phyloP scores from a whole-genome alignment of 2,888 invertebrate species.

The Dorcus parallelipipedus region DNA sequence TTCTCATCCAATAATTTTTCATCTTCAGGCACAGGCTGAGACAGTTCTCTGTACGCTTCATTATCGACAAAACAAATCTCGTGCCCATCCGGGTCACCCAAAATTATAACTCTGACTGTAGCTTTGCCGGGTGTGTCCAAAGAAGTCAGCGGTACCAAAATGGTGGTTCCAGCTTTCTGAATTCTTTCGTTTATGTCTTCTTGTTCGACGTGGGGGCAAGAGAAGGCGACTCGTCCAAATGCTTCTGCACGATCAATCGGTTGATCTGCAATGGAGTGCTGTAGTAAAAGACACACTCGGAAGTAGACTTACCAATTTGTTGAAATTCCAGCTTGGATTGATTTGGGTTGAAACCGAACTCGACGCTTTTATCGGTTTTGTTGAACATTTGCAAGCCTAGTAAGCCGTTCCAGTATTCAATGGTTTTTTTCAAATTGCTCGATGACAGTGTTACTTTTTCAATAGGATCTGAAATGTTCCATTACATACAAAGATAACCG shows the following conservation, averaged over 20 bases:
- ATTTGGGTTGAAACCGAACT: conserved; percentile 68
- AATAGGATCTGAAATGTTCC: conserved; percentile 64
- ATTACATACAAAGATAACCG: not conserved
- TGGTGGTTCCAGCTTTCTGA: conserved; percentile 65
- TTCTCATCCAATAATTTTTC: conserved; percentile 75
- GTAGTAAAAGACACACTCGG: not conserved
- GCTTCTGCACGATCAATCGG: conserved; percentile 81
- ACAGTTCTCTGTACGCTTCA: conserved; percentile 86
- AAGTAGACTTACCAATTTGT: conserved; percentile 60
- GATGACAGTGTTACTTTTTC: conserved; percentile 75
- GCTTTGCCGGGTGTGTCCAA: conserved; percentile 97
- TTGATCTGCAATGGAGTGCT: conserved; percentile 47
- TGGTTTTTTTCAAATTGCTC: conserved; percentile 70
- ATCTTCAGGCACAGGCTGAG: conserved; percentile 79
- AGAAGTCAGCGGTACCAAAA: conserved; percentile 86
- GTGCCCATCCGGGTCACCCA: conserved; percentile 95
- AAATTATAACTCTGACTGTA: conserved; percentile 91
- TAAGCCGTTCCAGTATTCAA: conserved; percentile 81
- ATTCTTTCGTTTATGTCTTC: conserved; percentile 73
- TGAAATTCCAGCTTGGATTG: conserved; percentile 77
- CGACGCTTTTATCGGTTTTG: conserved; percentile 56
- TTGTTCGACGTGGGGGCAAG: conserved; percentile 76
- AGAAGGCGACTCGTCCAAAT: conserved; percentile 93
- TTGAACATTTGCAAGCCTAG: conserved; percentile 70
- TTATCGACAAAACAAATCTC: conserved; percentile 99